Conservation (phyloP, 2,113 vertebrate species). For the Paramisgurnus dabryanus region DNA sequence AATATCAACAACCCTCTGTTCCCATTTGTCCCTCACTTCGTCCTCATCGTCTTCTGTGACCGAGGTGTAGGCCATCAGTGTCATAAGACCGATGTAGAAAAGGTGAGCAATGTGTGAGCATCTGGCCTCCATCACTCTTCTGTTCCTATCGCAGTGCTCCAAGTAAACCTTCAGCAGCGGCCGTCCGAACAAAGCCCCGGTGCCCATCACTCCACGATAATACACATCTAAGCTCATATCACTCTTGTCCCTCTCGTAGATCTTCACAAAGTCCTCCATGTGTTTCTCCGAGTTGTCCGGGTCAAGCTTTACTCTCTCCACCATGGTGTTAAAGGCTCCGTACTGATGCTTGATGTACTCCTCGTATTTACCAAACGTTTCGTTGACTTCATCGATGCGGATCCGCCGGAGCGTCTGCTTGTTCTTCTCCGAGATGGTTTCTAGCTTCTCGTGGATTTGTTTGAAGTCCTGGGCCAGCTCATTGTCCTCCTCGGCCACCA, state of each 20-base stretch:
- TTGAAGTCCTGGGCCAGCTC: constrained; percentile 71
- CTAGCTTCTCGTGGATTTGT: constrained; percentile 64
- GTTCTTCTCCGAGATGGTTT: constrained; percentile 74
- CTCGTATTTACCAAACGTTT: constrained; percentile 73
- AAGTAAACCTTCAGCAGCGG: constrained; percentile 72
- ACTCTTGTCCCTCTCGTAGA: constrained; percentile 70
- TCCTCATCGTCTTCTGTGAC: constrained; percentile 77
- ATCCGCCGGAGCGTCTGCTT: constrained; percentile 70
- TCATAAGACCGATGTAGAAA: constrained; percentile 77
- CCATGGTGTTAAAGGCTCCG: constrained; percentile 69
- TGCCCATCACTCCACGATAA: constrained; percentile 70
- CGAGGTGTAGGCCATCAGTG: constrained; percentile 75
- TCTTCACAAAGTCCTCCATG: constrained; percentile 67
- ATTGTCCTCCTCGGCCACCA: constrained; percentile 62
- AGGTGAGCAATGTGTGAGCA: constrained; percentile 74
- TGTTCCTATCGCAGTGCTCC: constrained; percentile 66
- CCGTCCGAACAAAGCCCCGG: constrained; percentile 60
- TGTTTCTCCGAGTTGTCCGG: constrained; percentile 50
- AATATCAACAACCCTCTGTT: constrained; percentile 69
- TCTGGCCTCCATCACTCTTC: constrained; percentile 69
- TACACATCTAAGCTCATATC: constrained; percentile 71
- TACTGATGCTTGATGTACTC: constrained; percentile 80
- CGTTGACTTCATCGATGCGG: constrained; percentile 71
- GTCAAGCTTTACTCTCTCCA: constrained; percentile 66
- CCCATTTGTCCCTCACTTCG: constrained; percentile 73